phyloP scores from a whole-genome alignment of 1,140 invertebrate species.

The Drosophila navojoa region DNA sequence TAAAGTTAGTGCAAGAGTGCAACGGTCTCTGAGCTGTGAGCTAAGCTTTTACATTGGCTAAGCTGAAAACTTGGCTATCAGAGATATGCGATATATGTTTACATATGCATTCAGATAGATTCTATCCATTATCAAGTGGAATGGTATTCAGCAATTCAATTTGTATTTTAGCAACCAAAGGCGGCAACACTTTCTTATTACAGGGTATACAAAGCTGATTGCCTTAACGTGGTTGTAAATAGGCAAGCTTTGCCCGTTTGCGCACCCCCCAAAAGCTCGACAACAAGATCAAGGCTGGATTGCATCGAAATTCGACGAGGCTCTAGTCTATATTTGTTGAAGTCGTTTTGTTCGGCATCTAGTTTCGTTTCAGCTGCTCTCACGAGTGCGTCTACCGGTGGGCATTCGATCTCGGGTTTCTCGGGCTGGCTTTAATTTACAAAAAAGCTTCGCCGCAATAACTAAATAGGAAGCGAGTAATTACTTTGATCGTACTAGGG shows the following conservation, averaged over 20 bases:
- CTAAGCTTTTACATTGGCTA: too few relatives aligned
- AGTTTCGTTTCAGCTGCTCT: constrained; percentile 55
- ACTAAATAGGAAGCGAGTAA: constrained; percentile 54
- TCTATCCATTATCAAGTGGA: too few relatives aligned
- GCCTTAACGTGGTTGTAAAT: not conserved
- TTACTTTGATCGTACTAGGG: constrained; percentile 20
- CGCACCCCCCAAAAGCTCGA: constrained; percentile 35
- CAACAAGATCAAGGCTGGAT: constrained; percentile 44
- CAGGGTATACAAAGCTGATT: not conserved
- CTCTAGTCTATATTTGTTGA: constrained; percentile 11
- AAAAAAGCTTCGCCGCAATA: constrained; percentile 41
- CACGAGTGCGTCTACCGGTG: constrained; percentile 33
- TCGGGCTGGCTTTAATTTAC: constrained; percentile 13
- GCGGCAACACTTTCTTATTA: not conserved
- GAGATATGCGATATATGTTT: too few relatives aligned
- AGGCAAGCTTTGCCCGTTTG: constrained; percentile 23
- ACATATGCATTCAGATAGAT: too few relatives aligned
- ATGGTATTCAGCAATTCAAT: too few relatives aligned
- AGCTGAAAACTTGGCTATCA: too few relatives aligned
- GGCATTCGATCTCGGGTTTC: constrained; percentile 29
- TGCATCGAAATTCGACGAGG: constrained; percentile 31
- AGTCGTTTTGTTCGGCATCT: constrained; percentile 25
- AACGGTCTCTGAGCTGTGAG: too few relatives aligned
- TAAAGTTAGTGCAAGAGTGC: too few relatives aligned
- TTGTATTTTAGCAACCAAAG: too few relatives aligned